These are phyloP conservation scores for Oreocharis arfaki DNA, from an alignment of 2,113 vertebrate genomes.

Conservation along the genomic window DNA sequence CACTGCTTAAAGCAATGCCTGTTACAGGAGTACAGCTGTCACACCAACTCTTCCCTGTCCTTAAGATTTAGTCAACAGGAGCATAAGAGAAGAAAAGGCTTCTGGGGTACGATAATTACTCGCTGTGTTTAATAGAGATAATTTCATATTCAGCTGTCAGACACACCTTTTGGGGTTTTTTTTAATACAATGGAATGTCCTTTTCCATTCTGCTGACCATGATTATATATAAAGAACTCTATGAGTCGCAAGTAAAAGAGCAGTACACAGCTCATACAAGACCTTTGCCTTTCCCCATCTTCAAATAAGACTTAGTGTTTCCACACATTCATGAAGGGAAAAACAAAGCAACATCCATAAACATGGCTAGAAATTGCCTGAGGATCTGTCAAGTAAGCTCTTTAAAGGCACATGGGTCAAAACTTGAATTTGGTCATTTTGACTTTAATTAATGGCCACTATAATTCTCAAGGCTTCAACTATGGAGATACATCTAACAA, in stretches of 20 bases:
- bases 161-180: background rate
- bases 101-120: background rate
- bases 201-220: background rate
- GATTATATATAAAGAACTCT: background rate
- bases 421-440: background rate
- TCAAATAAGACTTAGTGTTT: background rate
- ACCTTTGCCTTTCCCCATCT: background rate
- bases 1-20: background rate
- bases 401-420: background rate
- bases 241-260: background rate
- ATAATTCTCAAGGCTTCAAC: background rate
- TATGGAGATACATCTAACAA: background rate
- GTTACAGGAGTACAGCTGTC: background rate
- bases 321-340: background rate
- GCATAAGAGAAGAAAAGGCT: background rate
- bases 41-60: background rate
- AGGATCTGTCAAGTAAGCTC: background rate
- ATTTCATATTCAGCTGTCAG: background rate
- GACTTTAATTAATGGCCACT: background rate
- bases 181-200: background rate
- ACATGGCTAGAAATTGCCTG: background rate
- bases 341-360: background rate
- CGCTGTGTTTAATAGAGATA: background rate
- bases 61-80: background rate
- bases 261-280: background rate